phyloP scores from a whole-genome alignment of 2,888 invertebrate genomes.

The Drosophila colorata region DNA sequence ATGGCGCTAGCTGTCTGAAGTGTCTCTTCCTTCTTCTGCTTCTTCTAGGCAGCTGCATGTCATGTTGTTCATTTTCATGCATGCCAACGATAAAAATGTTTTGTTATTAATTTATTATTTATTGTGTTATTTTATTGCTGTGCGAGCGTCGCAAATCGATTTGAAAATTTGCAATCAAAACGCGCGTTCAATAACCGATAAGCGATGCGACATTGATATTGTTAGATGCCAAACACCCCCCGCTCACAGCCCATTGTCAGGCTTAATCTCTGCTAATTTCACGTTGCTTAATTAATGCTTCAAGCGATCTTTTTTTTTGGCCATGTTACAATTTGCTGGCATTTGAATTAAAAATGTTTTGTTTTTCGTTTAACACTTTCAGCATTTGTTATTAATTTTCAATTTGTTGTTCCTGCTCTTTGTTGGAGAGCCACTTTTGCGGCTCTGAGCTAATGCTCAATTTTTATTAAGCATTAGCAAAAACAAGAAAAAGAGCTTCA shows the following conservation, averaged over 20 bases:
- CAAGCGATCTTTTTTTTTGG: slow-evolving; percentile 32
- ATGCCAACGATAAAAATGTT: slow-evolving; percentile 44
- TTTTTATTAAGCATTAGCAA: slow-evolving; percentile 64
- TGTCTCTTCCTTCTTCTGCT: slow-evolving; percentile 33
- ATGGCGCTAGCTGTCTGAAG: slow-evolving; percentile 18
- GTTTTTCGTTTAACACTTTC: slow-evolving; percentile 27
- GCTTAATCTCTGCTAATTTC: slow-evolving; percentile 47
- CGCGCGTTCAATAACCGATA: slow-evolving; percentile 67
- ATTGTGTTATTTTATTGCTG: slow-evolving; percentile 49
- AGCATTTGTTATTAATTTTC: slow-evolving; percentile 61
- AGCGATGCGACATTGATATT: slow-evolving; percentile 64
- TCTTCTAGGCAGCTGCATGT: slow-evolving; percentile 35
- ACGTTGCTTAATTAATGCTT: slow-evolving; percentile 50
- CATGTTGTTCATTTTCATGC: slow-evolving; percentile 42
- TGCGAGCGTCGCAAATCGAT: slow-evolving; percentile 66
- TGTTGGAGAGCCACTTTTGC: slow-evolving; percentile 23
- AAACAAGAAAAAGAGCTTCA: slow-evolving; percentile 40
- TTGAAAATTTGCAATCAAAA: slow-evolving; percentile 52
- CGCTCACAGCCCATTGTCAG: not conserved
- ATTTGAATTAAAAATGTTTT: slow-evolving; percentile 32
- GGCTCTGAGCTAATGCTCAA: slow-evolving; percentile 57
- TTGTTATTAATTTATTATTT: slow-evolving; percentile 65
- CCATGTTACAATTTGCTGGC: slow-evolving; percentile 62
- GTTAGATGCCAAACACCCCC: not conserved
- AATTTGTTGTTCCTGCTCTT: slow-evolving; percentile 60